Conservation (phyloP, 2,113 vertebrate species). For the Aphelocoma coerulescens region DNA sequence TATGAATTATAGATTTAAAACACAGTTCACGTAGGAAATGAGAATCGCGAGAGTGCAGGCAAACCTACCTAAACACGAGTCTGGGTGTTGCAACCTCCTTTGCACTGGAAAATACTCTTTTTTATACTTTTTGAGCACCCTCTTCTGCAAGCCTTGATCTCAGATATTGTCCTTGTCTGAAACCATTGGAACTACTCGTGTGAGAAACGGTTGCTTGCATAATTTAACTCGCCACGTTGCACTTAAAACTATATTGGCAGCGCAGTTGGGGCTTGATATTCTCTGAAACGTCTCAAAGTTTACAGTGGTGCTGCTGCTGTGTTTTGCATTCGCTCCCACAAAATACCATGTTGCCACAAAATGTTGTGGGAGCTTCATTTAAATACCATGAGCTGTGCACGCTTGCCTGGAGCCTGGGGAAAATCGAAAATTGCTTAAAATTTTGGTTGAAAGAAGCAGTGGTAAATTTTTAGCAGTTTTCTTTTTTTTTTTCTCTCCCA, state of each 20-base stretch:
- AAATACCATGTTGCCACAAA: slow-evolving; percentile 27
- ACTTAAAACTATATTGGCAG: slow-evolving; percentile 20
- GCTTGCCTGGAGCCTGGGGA: neutral
- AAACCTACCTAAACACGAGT: neutral
- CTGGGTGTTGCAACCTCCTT: neutral
- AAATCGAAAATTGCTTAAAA: neutral
- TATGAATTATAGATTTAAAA: slow-evolving; percentile 60
- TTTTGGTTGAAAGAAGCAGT: neutral
- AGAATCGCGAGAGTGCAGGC: neutral
- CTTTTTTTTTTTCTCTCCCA: rapidly evolving
- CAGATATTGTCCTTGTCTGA: neutral
- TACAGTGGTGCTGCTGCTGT: slow-evolving; percentile 54
- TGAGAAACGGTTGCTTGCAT: slow-evolving; percentile 40
- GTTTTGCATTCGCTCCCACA: slow-evolving; percentile 51
- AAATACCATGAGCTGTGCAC: slow-evolving; percentile 28
- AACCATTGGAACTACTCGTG: neutral
- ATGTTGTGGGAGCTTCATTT: slow-evolving; percentile 51
- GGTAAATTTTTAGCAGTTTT: neutral
- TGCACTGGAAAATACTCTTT: neutral
- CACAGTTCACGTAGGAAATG: neutral
- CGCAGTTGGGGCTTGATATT: neutral
- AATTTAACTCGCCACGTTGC: neutral
- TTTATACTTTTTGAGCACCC: neutral
- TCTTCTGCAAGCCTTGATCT: neutral
- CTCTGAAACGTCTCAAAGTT: slow-evolving; percentile 47